Base-by-base conservation (phyloP, 2,113 vertebrate species). In the Cranoglanis bouderius region DNA sequence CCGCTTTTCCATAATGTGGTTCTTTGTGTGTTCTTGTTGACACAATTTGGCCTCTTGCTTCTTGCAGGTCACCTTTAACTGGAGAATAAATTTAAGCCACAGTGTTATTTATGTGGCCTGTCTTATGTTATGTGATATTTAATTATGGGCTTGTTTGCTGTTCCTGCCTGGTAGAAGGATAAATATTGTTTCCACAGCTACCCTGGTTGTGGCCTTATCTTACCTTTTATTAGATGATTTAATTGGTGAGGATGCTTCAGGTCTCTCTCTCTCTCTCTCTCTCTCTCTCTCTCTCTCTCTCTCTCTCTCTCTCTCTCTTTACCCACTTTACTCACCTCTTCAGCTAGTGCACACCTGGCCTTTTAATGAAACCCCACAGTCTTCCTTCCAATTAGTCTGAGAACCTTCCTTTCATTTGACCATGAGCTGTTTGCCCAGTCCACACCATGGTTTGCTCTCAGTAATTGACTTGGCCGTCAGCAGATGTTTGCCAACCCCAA, bases 341-440 rank as follows among this genome's bases (percentile, higher is more conserved):
- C 65, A 53, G 29, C 57, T 61, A 61, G 21, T 40, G 55, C 78
- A 77, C 84, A 40, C 88, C 78, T 87, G 80, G 16, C 43, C 80
- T 87, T 84, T 49, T 84, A 18, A 65, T 67, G 29, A 75, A 87
- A 53, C 59, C 43, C 82, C 40, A 43, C 21, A 63, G 51, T 49
- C 29, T 6, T 84, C 78, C 26, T 26, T 80, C 32, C 75, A 77
- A 78, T 87, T 78, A 90, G 63, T 46, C 57, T 75, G 72, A 49
- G 80, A 43, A 49, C 38, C 32, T 24, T 72, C 84, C 88, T 72
- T 82, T 59, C n/a, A 38, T 86, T 83, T 53, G 81, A 55, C 70
- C 82, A 81, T 32, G n/a, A 90, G 38, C 72, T 89, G 88, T 89
- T 91, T 87, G 82, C 61, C 16, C 32, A 87, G 59, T 83, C 78